Conservation (phyloP, 2,113 vertebrate species). For the Tachuris rubrigastra region DNA sequence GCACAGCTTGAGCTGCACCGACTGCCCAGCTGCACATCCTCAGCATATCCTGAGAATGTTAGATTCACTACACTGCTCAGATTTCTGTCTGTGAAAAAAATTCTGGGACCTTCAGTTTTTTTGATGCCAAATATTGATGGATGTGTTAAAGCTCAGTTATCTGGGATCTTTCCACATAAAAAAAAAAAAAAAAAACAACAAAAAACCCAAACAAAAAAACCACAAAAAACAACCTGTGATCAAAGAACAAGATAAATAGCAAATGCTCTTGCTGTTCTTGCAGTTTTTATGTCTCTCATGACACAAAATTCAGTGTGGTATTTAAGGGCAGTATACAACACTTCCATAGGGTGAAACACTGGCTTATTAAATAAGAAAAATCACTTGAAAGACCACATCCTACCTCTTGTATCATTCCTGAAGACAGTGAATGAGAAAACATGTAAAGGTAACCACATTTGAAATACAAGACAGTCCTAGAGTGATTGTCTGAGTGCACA, state of each 20-base stretch:
- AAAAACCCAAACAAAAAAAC: too few relatives aligned
- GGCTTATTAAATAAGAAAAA: background rate
- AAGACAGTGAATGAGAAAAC: background rate
- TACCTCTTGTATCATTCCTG: background rate
- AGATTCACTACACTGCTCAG: background rate
- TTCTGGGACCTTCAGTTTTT: background rate
- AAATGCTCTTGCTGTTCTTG: background rate
- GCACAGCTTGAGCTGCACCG: rapidly evolving
- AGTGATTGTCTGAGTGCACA: background rate
- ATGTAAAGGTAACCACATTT: background rate
- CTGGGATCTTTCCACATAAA: background rate
- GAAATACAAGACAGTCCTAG: background rate
- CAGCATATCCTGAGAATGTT: background rate
- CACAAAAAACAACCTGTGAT: background rate
- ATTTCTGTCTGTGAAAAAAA: background rate
- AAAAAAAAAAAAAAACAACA: background rate
- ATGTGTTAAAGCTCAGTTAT: background rate
- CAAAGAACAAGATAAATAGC: background rate
- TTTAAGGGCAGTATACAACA: background rate
- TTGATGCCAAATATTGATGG: background rate
- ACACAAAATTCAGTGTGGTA: background rate
- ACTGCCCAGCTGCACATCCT: background rate
- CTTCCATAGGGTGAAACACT: background rate
- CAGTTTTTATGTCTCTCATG: background rate
- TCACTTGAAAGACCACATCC: background rate